Base-by-base conservation (phyloP, 2,797 vertebrate genomes). In the Periparus ater region DNA sequence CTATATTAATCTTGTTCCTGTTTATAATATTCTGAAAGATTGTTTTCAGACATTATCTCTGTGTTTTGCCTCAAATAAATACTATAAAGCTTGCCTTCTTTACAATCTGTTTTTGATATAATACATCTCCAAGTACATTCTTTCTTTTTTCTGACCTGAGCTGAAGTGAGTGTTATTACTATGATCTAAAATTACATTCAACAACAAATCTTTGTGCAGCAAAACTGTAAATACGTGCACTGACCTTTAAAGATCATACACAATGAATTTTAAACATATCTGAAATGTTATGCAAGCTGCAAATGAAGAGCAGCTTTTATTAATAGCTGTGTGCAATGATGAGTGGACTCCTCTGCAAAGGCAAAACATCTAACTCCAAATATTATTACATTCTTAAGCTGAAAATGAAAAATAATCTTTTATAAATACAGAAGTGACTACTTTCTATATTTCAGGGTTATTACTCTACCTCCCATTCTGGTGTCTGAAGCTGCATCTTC, bases 241-340 rank as follows among this genome's bases (percentile, higher is more conserved):
- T 88, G 91, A 81, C 83, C 83, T 96, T 96, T 92, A 73, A 58
- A 75, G 55, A 40, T 91, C 73, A 53, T 32, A 44, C 34, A 63
- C 23, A 63, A 67, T 29, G 45, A 67, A 87, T 94, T 80, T 88
- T 89, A 90, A 97, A 75, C n/a, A 73, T 48, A 88, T 50, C 81
- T 92, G 83, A 71, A 73, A 26, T 62, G 22, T 88, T 87, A 48
- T 71, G 11, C 57, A 77, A 80, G 48, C 29, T n/a, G 58, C 57
- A 77, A 82, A 84, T 42, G 22, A 85, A 62, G 32, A 80, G 13
- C 30, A 62, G 34, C 13, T 88, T 74, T 93, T 81, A 71, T 44
- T 42, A 93, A 68, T 67, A 91, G 44, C 25, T 88, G 25, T 40
- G 27, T 73, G 61, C 50, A 81, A 27, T 62, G 44, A 73, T 30